phyloP scores from a whole-genome alignment of 2,888 invertebrate genomes.

The Callosobruchus maculatus region DNA sequence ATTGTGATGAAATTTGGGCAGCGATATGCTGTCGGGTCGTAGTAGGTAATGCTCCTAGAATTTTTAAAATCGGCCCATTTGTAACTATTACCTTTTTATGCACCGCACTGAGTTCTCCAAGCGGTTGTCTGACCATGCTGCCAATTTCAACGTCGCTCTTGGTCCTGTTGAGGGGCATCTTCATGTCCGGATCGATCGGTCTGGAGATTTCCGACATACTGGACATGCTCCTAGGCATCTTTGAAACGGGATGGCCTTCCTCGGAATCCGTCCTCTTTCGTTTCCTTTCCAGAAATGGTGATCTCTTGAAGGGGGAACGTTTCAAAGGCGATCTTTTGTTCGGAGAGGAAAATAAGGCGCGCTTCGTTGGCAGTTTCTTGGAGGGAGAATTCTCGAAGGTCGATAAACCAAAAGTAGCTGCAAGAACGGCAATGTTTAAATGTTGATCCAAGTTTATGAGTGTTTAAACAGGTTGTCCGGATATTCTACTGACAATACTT shows the following conservation, averaged over 20 bases:
- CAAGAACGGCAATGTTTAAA: no score
- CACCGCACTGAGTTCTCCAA: conserved; percentile 57
- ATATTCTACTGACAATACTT: no score
- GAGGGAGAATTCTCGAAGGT: conserved; percentile 6
- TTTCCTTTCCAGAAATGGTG: conserved; percentile 42
- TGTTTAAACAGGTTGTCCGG: no score
- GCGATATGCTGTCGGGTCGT: no score
- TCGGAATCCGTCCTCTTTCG: conserved; percentile 51
- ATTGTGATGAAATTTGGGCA: no score
- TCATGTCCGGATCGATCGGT: conserved; percentile 1
- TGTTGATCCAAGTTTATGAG: no score
- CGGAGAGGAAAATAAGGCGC: conserved; percentile 33
- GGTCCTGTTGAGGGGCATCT: conserved; percentile 14
- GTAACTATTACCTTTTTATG: conserved; percentile 68
- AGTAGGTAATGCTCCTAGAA: no score
- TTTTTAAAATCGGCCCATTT: no score
- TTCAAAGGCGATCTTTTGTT: conserved; percentile 53
- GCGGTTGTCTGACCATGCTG: conserved; percentile 14
- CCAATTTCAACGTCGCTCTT: conserved; percentile 26
- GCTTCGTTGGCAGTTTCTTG: conserved; percentile 18
- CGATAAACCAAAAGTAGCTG: conserved; percentile 23
- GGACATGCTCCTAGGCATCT: conserved; percentile 60
- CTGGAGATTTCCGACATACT: conserved; percentile 25
- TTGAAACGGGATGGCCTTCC: conserved; percentile 35
- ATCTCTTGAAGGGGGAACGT: conserved; percentile 54